Percentiles rank a stretch among this genome's conserved stretches.
Evolutionary conservation across 2,888 invertebrate genomes (phyloP).

Genomic region (Aspidiotus destructor): DNA sequence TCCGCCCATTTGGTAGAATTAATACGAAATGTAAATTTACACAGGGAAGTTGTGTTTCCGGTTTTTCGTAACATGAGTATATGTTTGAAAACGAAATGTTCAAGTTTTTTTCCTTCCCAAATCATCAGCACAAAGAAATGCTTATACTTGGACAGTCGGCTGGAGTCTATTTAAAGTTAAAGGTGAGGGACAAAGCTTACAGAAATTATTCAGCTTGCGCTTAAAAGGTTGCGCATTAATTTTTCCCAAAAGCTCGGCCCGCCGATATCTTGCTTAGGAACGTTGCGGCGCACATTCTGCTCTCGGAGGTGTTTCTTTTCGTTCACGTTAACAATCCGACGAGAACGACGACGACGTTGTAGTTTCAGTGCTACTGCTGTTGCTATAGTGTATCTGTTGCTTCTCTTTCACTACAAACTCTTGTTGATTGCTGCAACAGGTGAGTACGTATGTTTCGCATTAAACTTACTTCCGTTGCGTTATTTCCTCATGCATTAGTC

Average conservation of each 20-base stretch:
- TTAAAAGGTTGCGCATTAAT: constrained; percentile 28
- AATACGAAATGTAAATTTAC: no score
- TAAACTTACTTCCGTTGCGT: constrained; percentile 6
- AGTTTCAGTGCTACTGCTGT: constrained; percentile 11
- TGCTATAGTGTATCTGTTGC: constrained; percentile 23
- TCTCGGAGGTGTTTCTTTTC: constrained; percentile 28
- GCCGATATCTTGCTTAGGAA: constrained; percentile 20
- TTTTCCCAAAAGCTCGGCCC: constrained; percentile 28
- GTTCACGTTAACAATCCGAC: constrained; percentile 18
- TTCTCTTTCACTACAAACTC: constrained; percentile 23
- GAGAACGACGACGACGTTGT: constrained; percentile 3
- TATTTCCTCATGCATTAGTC: neutral
- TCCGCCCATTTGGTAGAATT: no score
- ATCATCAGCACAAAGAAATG: no score
- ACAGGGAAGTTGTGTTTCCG: no score
- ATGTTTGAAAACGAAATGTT: no score
- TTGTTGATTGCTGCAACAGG: constrained; percentile 29
- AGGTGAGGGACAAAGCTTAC: constrained; percentile 23
- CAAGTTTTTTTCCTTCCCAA: no score
- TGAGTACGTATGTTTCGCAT: constrained; percentile 15
- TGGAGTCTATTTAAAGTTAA: constrained; percentile 24
- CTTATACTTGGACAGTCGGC: neutral
- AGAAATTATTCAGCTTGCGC: constrained; percentile 28
- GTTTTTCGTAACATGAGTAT: no score
- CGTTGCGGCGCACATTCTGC: constrained; percentile 25